Evolutionary conservation across 2,113 vertebrate genomes (phyloP), one percentile per base, ranked within the genome.

Genomic region (Rafetus swinhoei): DNA sequence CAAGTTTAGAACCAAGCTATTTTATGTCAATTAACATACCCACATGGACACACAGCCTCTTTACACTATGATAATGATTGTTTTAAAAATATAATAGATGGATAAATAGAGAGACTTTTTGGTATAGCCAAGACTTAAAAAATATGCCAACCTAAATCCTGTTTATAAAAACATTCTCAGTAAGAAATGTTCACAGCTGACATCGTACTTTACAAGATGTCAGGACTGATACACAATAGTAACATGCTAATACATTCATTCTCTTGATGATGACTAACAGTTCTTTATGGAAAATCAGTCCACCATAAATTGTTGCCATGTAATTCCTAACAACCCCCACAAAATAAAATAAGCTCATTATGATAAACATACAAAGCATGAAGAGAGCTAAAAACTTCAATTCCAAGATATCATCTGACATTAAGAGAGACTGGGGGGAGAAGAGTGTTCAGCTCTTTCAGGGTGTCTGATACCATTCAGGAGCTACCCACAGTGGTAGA

Each of bases 61-160:
- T 76, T 91, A 74, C 0, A 0, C 39, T 62, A n/a, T 0, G 1
- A 39, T 50, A 91, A 81, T 53, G 2, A 85, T 35, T 3, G 13
- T 62, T 85, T 60, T 59, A 92, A 95, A 89, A 94, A 89, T 87
- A 90, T 94, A 93, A 39, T 25, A 86, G 85, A 3, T 77, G 82
- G 15, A 35, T 72, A 72, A 35, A 72, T 72, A 35, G 79, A 87
- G 62, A 81, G 29, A 39, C 85, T 60, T 79, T 60, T 83, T 90
- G 79, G 50, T 35, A 80, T 45, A 93, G 81, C 4, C 0, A 15
- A 19, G 18, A 16, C 77, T 81, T 81, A 76, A 91, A 79, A 24
- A 86, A 55, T 45, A 45, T 7, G 79, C 65, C 59, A 69, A 60
- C 13, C 16, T 87, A n/a, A 45, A 93, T 92, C 83, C 77, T 19